Evolutionary conservation across 2,113 vertebrate species (phyloP).

Genomic region (Lynx canadensis): DNA sequence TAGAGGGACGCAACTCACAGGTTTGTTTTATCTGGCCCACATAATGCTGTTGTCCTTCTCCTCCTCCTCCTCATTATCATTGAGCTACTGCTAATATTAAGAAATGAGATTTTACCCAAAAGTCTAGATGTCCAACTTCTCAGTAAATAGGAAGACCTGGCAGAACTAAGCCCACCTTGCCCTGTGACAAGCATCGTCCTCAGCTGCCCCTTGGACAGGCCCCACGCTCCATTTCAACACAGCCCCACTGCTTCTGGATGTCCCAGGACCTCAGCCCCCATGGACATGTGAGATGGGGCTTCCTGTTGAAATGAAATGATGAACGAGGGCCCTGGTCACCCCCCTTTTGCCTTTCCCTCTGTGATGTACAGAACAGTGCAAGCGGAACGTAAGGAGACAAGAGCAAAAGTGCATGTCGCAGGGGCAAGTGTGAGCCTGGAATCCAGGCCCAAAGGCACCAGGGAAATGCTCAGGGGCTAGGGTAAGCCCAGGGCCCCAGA

Average conservation of each 20-base stretch:
- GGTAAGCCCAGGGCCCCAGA: no score
- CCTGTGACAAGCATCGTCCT: background rate
- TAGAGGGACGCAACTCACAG: background rate
- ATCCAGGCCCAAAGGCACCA: background rate
- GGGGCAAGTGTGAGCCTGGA: background rate
- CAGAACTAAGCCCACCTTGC: background rate
- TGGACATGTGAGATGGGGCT: no score
- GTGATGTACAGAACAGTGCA: background rate
- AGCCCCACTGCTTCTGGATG: background rate
- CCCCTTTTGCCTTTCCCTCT: background rate
- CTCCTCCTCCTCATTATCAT: background rate
- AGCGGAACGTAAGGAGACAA: background rate
- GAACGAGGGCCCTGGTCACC: background rate
- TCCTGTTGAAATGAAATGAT: background rate
- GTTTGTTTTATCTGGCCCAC: background rate
- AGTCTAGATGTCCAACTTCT: background rate
- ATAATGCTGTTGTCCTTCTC: background rate
- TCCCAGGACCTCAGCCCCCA: background rate
- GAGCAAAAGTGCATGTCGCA: accelerated
- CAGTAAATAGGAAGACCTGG: background rate
- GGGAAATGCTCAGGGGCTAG: background rate
- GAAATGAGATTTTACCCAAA: background rate
- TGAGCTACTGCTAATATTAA: background rate
- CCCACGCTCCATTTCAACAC: background rate
- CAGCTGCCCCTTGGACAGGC: background rate